Evolutionary conservation across 1,140 invertebrate species (phyloP).

Genomic region (Metaphire vulgaris): DNA sequence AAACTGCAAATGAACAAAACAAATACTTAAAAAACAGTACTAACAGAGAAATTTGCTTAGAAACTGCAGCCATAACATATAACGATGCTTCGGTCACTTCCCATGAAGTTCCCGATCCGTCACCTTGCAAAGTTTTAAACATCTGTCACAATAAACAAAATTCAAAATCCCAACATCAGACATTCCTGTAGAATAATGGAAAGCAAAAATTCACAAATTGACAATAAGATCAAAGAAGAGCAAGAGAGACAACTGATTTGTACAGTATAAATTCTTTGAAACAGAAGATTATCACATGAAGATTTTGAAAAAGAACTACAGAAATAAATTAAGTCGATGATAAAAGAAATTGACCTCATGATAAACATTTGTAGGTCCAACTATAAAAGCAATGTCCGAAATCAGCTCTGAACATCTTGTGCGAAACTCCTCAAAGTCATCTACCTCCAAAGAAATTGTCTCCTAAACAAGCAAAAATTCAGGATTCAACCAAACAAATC

Average conservation of each 20-base stretch:
- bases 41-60: constrained; percentile 91
- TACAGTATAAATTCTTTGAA: too few relatives aligned
- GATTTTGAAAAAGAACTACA: too few relatives aligned
- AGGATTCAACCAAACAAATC: constrained; percentile 17
- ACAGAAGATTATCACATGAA: too few relatives aligned
- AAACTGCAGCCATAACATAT: constrained; percentile 90
- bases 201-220: too few relatives aligned
- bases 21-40: too few relatives aligned
- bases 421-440: constrained; percentile 82
- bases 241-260: too few relatives aligned
- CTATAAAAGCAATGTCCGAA: constrained; percentile 94
- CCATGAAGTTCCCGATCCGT: constrained; percentile 63
- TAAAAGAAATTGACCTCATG: too few relatives aligned
- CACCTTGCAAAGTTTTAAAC: constrained; percentile 52
- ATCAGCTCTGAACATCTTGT: constrained; percentile 82
- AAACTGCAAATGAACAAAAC: too few relatives aligned
- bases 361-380: constrained; percentile 84
- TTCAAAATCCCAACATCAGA: constrained; percentile 8
- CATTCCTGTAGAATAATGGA: too few relatives aligned
- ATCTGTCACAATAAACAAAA: constrained; percentile 45
- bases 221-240: too few relatives aligned
- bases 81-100: constrained; percentile 87
- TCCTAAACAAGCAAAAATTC: constrained; percentile 55
- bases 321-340: too few relatives aligned
- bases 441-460: constrained; percentile 75